Evolutionary conservation across 2,888 invertebrate genomes (phyloP).

Genomic region (Cremastobaeus sp.): DNA sequence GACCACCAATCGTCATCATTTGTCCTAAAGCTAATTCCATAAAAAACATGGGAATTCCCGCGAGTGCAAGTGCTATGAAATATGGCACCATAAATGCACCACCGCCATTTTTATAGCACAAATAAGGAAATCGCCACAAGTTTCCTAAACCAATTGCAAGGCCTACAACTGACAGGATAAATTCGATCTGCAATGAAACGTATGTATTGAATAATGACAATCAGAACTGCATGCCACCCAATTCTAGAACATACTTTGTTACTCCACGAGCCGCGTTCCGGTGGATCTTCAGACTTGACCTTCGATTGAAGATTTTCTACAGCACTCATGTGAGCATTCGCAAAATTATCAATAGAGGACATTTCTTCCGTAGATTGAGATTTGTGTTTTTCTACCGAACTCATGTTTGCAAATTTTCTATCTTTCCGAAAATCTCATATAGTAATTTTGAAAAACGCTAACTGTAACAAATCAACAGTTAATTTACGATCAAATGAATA

Average conservation of each 20-base stretch:
- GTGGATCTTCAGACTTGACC: neutral
- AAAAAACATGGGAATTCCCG: constrained; percentile 99
- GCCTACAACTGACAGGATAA: constrained; percentile 80
- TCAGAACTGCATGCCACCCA: too few species aligned
- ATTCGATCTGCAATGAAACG: constrained; percentile 36
- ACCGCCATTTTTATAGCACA: constrained; percentile 97
- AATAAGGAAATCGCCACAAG: constrained; percentile 96
- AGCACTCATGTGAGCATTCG: constrained; percentile 19
- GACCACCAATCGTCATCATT: constrained; percentile 97
- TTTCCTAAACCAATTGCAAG: constrained; percentile 96
- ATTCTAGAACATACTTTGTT: constrained; percentile 31
- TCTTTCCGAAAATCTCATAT: too few species aligned
- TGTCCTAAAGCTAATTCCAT: constrained; percentile 98
- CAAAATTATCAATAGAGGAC: constrained; percentile 5
- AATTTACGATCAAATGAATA: too few species aligned
- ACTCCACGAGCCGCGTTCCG: constrained; percentile 37
- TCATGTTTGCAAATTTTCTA: constrained; percentile 13
- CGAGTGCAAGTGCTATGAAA: constrained; percentile 93
- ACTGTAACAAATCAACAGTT: too few species aligned
- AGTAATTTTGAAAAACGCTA: too few species aligned
- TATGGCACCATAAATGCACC: constrained; percentile 99
- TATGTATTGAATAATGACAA: too few species aligned
- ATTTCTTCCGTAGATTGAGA: constrained; percentile 8
- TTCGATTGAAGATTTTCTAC: constrained; percentile 33
- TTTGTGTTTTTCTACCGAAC: constrained; percentile 1